These are phyloP conservation scores for Sipunculus nudus DNA, from an alignment of 2,888 invertebrate species.

Conservation along the genomic window DNA sequence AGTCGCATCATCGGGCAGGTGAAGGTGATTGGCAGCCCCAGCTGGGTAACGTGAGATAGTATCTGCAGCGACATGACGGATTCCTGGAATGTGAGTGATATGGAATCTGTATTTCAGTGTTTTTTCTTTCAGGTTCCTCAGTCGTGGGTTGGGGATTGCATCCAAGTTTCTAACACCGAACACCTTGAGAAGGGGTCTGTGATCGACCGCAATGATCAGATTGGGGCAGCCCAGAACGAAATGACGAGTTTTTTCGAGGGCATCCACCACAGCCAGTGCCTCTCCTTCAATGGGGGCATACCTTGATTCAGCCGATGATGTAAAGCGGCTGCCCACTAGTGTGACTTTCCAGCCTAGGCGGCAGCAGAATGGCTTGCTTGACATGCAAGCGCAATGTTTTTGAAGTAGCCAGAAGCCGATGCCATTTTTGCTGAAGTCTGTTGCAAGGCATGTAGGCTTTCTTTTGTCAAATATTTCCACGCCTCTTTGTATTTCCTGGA, in stretches of 20 bases:
- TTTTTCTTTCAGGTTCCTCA: conserved; percentile 44
- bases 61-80: conserved; percentile 29
- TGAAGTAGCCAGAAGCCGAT: conserved; percentile 45
- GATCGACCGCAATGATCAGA: conserved; percentile 24
- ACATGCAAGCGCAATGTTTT: conserved; percentile 34
- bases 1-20: too few species aligned
- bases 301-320: conserved; percentile 28
- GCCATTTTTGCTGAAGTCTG: conserved; percentile 45
- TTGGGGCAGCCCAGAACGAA: conserved; percentile 25
- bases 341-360: conserved; percentile 32
- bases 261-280: conserved; percentile 17
- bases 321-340: conserved; percentile 38
- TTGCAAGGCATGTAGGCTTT: conserved; percentile 45
- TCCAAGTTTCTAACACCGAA: conserved; percentile 22
- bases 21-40: conserved; percentile 18
- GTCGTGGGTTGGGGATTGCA: conserved; percentile 29
- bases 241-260: conserved; percentile 18
- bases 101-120: conserved; percentile 34
- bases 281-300: conserved; percentile 37
- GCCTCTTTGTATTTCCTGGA: conserved; percentile 27
- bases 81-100: conserved; percentile 35
- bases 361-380: conserved; percentile 36
- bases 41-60: conserved; percentile 34
- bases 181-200: conserved; percentile 28
- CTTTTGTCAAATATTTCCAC: conserved; percentile 41